Evolutionary conservation across 1,140 invertebrate genomes (phyloP).

Genomic region (Acromyrmex heyeri): DNA sequence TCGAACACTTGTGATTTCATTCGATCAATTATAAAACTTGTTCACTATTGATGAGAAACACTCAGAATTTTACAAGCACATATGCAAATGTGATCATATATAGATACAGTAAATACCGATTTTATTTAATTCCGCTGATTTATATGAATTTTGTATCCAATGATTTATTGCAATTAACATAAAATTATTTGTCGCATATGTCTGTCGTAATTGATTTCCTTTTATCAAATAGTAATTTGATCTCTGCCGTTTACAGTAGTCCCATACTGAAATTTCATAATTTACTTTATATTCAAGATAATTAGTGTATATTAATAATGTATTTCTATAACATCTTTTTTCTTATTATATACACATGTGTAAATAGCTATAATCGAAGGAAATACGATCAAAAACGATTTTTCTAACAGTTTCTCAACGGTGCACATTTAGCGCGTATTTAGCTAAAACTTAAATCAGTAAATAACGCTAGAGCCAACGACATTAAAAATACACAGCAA

Average conservation of each 20-base stretch:
- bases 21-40: background rate
- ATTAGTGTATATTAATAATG: constrained; percentile 83
- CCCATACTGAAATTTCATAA: background rate
- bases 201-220: constrained; percentile 17
- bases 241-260: background rate
- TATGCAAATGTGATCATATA: background rate
- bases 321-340: constrained; percentile 83
- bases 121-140: constrained; percentile 12
- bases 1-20: background rate
- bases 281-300: background rate
- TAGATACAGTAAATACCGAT: background rate
- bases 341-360: constrained; percentile 86
- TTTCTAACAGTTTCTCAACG: constrained; percentile 31
- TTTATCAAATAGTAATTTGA: constrained; percentile 8
- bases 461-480: constrained; percentile 54
- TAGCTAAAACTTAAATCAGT: constrained; percentile 52
- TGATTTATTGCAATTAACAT: constrained; percentile 30
- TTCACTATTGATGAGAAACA: constrained; percentile 9
- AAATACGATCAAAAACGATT: constrained; percentile 45
- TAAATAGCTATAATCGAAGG: constrained; percentile 64
- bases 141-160: constrained; percentile 15
- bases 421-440: background rate
- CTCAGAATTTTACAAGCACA: background rate
- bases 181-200: constrained; percentile 31
- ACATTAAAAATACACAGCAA: constrained; percentile 39